Evolutionary conservation across 1,140 invertebrate species (phyloP), one percentile per base, ranked within the genome.

Genomic region (Calliopsis andreniformis): DNA sequence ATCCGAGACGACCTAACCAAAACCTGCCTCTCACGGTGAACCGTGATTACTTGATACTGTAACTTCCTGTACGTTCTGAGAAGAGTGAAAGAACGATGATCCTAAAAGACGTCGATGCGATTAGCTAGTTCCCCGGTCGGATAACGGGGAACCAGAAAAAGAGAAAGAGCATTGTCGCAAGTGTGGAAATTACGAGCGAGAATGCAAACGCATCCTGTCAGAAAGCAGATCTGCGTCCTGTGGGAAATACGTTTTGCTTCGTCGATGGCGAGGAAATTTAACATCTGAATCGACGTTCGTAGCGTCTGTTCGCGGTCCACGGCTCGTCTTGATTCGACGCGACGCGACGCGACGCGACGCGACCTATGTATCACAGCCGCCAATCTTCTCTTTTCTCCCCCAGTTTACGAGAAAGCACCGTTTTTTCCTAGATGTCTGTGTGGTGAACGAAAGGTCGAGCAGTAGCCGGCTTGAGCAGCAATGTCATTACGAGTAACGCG

Each of bases 261-360:
- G 53, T 47, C 51, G 56, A 12, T 39, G 16, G 43, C 59, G 69
- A 78, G 80, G 62, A 81, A 81, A 83, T 85, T 84, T 83, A 85
- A 85, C 84, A 85, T 85, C 78, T 70, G 82, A 71, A 84, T 84
- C 61, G 75, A 84, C 82, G 62, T 66, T 66, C 53, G 35, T 42
- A 42, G n/a, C 28, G 2, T 2, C 45, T 18, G 28, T 55, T 73
- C 32, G 10, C 55, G 45, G 45, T 70, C 49, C 47, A 32, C 59
- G 49, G 53, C n/a, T 3, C 43, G 43, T 58, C 20, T 49, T 23
- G 43, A 49, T 63, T 56, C 43, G 45, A 55, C 25, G 28, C 28
- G 49, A 30, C 28, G 32, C 18, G 14, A 7, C 3, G 5, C 43
- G 43, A 69, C 30, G n/a, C 47, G 6, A n/a, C 20, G 23, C 62